Evolutionary conservation across 2,888 invertebrate genomes (phyloP), one percentile per base, ranked within the genome.

Genomic region (Idaea aversata): DNA sequence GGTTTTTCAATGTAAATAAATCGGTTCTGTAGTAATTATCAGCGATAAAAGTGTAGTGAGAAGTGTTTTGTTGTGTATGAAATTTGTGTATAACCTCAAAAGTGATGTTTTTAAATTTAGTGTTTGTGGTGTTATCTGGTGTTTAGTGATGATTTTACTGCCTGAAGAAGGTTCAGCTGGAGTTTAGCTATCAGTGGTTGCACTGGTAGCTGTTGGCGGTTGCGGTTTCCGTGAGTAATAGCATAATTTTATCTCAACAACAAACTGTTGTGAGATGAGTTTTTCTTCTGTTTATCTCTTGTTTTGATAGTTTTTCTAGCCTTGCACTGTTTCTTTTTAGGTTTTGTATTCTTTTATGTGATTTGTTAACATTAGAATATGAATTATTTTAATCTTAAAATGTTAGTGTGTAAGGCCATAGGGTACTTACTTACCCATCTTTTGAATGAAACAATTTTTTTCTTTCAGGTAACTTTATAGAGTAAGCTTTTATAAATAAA

Each of bases 81-180:
- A 47, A 47, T 13, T 47, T 47, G 47, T 47, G 7, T 58, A 71
- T 75, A 75, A 75, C 75, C 75, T 74, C 36, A 15, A 70, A 67
- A 71, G 15, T 61, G 58, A 57, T 59, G 5, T 6, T 6, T 59
- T 67, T 61, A 62, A 68, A 64, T 64, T 67, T 71, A 6, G 67
- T 72, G 64, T 70, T 69, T 71, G 63, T 34, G 57, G 57, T 67
- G 65, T 64, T 66, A 60, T 62, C 16, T 47, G 57, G 59, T 68
- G 66, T 64, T 65, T 61, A 61, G 15, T 47, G 63, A 65, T 59
- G 62, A 61, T 61, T 61, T 61, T 34, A 65, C 47, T 38, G 16
- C 10, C 64, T 70, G 25, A 61, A 47, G 64, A 5, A 61, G 66
- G 34, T 57, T 16, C 5, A 3, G 59, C 62, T 70, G 70, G 6